phyloP scores from a whole-genome alignment of 2,888 invertebrate genomes.

The Eretmocerus hayati region DNA sequence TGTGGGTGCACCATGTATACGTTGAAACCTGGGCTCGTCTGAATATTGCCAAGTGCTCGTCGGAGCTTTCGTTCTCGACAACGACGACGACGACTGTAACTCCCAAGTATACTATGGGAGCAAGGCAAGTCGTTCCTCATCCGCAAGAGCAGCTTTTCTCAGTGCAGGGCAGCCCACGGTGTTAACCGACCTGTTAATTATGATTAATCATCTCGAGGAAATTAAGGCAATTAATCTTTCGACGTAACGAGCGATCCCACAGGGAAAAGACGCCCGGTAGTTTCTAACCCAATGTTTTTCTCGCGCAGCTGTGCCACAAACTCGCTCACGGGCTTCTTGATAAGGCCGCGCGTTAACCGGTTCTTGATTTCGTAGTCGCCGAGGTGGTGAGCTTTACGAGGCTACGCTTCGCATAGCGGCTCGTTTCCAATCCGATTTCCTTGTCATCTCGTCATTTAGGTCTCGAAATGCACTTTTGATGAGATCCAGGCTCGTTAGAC shows the following conservation, averaged over 20 bases:
- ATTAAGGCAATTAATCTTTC: conserved; percentile 44
- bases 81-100: not conserved
- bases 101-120: too few species aligned
- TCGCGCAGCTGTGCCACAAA: conserved; percentile 8
- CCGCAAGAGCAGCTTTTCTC: not conserved
- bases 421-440: conserved; percentile 16
- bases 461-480: conserved; percentile 8
- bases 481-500: not conserved
- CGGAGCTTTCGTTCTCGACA: not conserved
- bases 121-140: not conserved
- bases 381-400: not conserved
- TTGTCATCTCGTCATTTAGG: conserved; percentile 7
- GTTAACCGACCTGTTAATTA: conserved; percentile 38
- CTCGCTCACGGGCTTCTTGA: conserved; percentile 26
- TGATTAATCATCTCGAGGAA: conserved; percentile 44
- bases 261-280: not conserved
- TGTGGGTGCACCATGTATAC: too few species aligned
- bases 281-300: not conserved
- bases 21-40: too few species aligned
- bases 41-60: not conserved
- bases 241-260: conserved; percentile 18
- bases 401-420: not conserved
- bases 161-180: not conserved
- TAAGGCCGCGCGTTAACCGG: conserved; percentile 26
- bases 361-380: conserved; percentile 1